Evolutionary conservation across 2,113 vertebrate species (phyloP), one percentile per base, ranked within the genome.

Genomic region (Megaceryle torquata): DNA sequence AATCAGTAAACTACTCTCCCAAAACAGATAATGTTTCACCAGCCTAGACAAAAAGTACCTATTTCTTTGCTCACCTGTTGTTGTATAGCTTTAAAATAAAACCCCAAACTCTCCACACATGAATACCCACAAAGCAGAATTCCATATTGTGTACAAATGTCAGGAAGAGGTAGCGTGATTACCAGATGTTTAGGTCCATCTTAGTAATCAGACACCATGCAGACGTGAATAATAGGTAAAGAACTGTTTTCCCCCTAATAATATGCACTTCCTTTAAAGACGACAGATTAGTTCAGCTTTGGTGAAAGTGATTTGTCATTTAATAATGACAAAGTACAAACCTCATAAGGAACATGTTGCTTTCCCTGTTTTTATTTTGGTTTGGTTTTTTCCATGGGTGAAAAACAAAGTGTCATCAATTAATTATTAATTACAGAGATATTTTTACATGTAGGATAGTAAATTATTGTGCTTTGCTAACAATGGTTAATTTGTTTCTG

Each of bases 371-470:
- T 51, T 51, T 24, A 11, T 51, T 51, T 51, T 26, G 50, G 11
- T 51, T 24, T 22, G 50, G 65, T 84, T 86, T 64, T 67, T 94
- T 68, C 76, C 67, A 82, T 86, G 83, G 78, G 60, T 81, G 68
- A 91, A 59, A 74, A 70, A 75, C 71, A 96, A 95, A 95, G 70
- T 82, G 33, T 46, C 81, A 91, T 76, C 91, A 72, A 96, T 97
- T 96, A 85, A 92, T 96, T 97, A 98, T 97, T 97, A 96, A 98
- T 97, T 97, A 96, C 80, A 71, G 92, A 95, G 80, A 82, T 96
- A 94, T 77, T 96, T 72, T 97, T 90, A 88, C 75, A 67, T 41
- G 85, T 74, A 91, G 88, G 33, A 81, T 82, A 72, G 89, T 79
- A 72, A 95, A 96, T 97, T 96, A 96, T 91, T 93, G 91, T 82